A percentile compares a stretch with the other conserved stretches of the same genome.
Conservation (phyloP, 2,113 vertebrate genomes). For the Takifugu bimaculatus region DNA sequence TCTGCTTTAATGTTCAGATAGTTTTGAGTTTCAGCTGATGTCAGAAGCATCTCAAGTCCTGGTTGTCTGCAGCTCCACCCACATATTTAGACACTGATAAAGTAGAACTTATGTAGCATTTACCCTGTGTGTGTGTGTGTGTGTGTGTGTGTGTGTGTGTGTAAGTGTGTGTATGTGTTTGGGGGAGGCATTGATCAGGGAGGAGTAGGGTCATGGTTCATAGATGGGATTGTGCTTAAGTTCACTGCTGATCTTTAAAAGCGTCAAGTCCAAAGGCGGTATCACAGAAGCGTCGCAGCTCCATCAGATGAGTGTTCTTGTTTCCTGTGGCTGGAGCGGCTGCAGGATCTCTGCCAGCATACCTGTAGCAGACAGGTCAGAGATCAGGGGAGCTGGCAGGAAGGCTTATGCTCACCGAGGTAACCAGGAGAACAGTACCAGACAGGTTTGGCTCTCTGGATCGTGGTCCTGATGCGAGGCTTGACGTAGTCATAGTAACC, state of each 20-base stretch:
- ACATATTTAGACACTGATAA: not conserved
- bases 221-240: slow-evolving; percentile 18
- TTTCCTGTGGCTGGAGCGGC: slow-evolving; percentile 94
- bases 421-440: slow-evolving; percentile 71
- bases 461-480: slow-evolving; percentile 93
- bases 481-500: slow-evolving; percentile 98
- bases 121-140: slow-evolving; percentile 9
- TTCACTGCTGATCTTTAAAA: slow-evolving; percentile 81
- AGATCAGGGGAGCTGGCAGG: not conserved
- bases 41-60: not conserved
- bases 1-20: no score
- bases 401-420: not conserved
- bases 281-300: slow-evolving; percentile 88
- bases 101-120: not conserved
- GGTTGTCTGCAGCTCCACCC: not conserved
- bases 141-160: slow-evolving; percentile 13
- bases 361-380: slow-evolving; percentile 72
- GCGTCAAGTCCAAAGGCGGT: slow-evolving; percentile 85
- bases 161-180: slow-evolving; percentile 5
- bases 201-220: slow-evolving; percentile 20
- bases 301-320: slow-evolving; percentile 89
- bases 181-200: slow-evolving; percentile 4
- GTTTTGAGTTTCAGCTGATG: no score
- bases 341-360: slow-evolving; percentile 86
- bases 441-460: slow-evolving; percentile 84